These are phyloP conservation scores for Orthosia cruda DNA, from an alignment of 2,888 invertebrate genomes.

Conservation along the genomic window DNA sequence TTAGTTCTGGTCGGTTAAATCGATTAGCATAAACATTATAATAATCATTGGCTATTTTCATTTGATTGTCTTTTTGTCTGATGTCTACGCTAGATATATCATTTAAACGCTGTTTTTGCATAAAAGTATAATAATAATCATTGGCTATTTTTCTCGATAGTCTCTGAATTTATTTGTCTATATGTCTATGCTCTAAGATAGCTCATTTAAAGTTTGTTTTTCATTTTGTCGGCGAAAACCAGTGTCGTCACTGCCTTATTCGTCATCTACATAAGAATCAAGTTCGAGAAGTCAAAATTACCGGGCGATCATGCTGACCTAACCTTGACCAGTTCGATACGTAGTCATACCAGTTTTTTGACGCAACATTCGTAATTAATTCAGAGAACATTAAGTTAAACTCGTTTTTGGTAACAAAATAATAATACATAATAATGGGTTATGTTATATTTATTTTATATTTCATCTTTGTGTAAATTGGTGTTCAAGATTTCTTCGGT, in stretches of 20 bases:
- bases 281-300: constrained; percentile 12
- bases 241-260: not conserved
- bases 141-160: too few relatives aligned
- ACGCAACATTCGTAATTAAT: constrained; percentile 19
- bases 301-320: constrained; percentile 10
- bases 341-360: constrained; percentile 29
- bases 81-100: not conserved
- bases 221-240: not conserved
- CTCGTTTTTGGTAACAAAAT: constrained; percentile 17
- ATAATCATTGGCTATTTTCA: not conserved
- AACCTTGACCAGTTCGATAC: constrained; percentile 51
- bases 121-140: too few relatives aligned
- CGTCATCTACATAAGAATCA: constrained; percentile 12
- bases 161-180: too few relatives aligned
- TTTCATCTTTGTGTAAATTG: not conserved
- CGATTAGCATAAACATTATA: constrained; percentile 10
- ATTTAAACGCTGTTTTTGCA: not conserved
- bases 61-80: not conserved
- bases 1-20: not conserved
- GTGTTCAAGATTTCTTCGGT: not conserved
- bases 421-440: constrained; percentile 3
- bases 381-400: constrained; percentile 12
- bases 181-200: too few relatives aligned
- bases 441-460: too few relatives aligned
- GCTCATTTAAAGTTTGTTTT: too few relatives aligned